phyloP scores from a whole-genome alignment of 2,797 vertebrate genomes.

The Acropternis orthonyx region DNA sequence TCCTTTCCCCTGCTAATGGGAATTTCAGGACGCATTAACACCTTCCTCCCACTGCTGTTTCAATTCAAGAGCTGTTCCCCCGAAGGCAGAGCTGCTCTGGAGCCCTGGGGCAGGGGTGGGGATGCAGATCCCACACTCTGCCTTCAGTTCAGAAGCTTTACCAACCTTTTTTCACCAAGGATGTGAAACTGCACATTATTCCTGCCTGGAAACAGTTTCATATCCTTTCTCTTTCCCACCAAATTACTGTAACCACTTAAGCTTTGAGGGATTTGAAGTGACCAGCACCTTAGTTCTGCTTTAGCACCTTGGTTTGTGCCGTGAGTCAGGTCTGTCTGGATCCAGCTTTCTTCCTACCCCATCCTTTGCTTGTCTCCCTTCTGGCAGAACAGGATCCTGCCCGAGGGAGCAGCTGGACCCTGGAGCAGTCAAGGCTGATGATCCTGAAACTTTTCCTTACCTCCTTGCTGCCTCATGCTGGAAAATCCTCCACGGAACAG shows the following conservation, averaged over 20 bases:
- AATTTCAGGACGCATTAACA: background rate
- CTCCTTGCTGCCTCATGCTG: background rate
- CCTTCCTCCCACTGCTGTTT: rapidly evolving
- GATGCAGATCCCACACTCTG: rapidly evolving
- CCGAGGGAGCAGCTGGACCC: background rate
- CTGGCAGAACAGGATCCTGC: background rate
- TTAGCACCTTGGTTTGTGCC: background rate
- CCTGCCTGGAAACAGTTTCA: rapidly evolving
- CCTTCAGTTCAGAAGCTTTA: background rate
- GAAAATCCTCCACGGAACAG: background rate
- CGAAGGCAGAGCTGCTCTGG: background rate
- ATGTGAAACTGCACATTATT: rapidly evolving
- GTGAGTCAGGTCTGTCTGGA: rapidly evolving
- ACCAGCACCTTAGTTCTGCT: rapidly evolving
- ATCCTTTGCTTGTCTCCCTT: background rate
- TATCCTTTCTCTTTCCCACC: background rate
- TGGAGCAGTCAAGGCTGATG: rapidly evolving
- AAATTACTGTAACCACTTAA: rapidly evolving
- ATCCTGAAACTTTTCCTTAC: conserved; percentile 13
- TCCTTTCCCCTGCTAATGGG: background rate
- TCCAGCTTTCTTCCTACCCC: background rate
- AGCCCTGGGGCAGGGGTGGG: background rate
- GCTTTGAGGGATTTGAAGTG: background rate
- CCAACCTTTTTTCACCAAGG: too few species aligned
- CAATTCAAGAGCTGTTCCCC: rapidly evolving